phyloP scores from a whole-genome alignment of 2,113 vertebrate genomes.

The Reinhardtius hippoglossoides region DNA sequence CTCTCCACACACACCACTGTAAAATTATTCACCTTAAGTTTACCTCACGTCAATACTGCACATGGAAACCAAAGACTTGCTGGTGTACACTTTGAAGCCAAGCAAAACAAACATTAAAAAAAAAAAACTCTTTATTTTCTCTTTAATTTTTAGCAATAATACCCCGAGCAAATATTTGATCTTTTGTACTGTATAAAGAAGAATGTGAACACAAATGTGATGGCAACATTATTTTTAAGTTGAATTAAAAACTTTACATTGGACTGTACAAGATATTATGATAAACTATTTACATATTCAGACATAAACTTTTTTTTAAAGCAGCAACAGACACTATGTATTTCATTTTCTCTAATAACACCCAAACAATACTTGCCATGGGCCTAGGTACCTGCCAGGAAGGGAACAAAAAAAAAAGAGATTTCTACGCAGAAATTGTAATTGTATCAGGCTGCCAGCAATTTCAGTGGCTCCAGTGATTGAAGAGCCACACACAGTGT shows the following conservation, averaged over 20 bases:
- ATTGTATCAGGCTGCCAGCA: conserved; percentile 86
- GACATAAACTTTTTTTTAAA: conserved; percentile 95
- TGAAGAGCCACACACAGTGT: conserved; percentile 89
- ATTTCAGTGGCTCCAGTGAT: conserved; percentile 83
- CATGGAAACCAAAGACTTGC: conserved; percentile 94
- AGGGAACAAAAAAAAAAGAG: conserved; percentile 68
- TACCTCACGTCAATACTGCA: conserved; percentile 99
- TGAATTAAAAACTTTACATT: conserved; percentile 99
- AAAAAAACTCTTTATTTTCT: conserved; percentile 68
- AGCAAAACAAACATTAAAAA: conserved; percentile 82
- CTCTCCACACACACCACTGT: conserved; percentile 92
- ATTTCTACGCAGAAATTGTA: conserved; percentile 86
- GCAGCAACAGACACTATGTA: conserved; percentile 99
- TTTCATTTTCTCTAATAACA: conserved; percentile 90
- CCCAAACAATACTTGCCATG: conserved; percentile 92
- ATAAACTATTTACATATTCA: conserved; percentile 99
- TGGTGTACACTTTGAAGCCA: conserved; percentile 95
- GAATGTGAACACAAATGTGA: conserved; percentile 95
- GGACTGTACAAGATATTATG: conserved; percentile 99
- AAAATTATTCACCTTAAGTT: conserved; percentile 93
- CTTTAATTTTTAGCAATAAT: conserved; percentile 79
- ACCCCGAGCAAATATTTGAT: conserved; percentile 92
- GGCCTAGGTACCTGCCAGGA: conserved; percentile 93
- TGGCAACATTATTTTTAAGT: conserved; percentile 92
- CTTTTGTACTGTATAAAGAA: conserved; percentile 92